Base-by-base conservation (phyloP, 1,140 invertebrate genomes). In the Sitophilus oryzae region DNA sequence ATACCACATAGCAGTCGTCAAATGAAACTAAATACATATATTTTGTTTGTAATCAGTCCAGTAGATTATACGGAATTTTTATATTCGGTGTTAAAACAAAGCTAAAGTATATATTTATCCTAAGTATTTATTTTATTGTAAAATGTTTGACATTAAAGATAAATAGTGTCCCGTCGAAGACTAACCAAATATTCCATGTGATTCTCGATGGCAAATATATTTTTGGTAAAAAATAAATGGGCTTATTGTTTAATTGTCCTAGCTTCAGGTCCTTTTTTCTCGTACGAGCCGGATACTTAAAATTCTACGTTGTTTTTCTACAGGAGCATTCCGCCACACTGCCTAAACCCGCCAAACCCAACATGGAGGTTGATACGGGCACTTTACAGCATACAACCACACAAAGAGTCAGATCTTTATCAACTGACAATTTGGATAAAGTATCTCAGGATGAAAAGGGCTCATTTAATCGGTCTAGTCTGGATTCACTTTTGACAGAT, bases 141-240 rank as follows among this genome's bases (percentile, higher is more conserved):
- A 36, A 54, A 44, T 25, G 42, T 59, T 49, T 59, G 37, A 57
- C 54, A 56, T n/a, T n/a, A n/a, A n/a, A 51, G 43, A 15, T 38
- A 52, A 6, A 57, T 45, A 52, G 51, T 52, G 42, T 57, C 48
- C 47, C 36, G 35, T 57, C 43, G 42, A 51, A 36, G 46, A 57
- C 42, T 52, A 6, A 57, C 51, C 55, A 47, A 57, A 57, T 51
- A 59, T 52, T 68, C 54, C 53, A 68, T 69, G 67, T 69, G 66
- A 68, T 69, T 64, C 63, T 62, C 55, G 60, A 62, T 66, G 63
- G 61, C 55, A 65, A 69, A 69, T 68, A 69, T 69, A 69, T 67
- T 68, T 68, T 69, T 69, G 57, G 63, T 66, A 67, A 62, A 61
- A 66, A 58, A 67, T 63, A 60, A 66, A 58, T 35, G 47, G 25